Percentiles rank a stretch among this genome's conserved stretches.
Conservation (phyloP, 2,113 vertebrate species). For the Numenius arquata region DNA sequence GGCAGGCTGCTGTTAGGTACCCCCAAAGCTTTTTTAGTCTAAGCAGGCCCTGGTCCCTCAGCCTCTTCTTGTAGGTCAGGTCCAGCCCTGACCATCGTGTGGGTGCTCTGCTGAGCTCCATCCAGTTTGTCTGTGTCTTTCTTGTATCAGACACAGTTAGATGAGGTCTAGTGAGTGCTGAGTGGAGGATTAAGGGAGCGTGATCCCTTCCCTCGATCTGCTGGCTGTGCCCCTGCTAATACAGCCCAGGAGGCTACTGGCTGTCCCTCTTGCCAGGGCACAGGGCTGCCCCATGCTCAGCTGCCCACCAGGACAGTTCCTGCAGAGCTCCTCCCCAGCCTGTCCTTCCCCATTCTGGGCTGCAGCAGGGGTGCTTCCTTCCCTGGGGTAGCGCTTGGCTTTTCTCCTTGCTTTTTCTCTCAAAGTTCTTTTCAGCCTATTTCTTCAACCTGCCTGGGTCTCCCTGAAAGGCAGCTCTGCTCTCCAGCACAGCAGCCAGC, state of each 20-base stretch:
- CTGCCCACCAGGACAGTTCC: neutral
- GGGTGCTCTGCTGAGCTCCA: neutral
- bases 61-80: neutral
- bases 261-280: neutral
- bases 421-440: neutral
- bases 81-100: fast-evolving
- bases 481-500: neutral
- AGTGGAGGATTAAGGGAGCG: neutral
- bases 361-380: neutral
- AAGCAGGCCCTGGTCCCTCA: neutral
- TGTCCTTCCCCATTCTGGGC: neutral
- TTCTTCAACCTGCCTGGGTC: neutral
- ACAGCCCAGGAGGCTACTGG: neutral
- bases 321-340: neutral
- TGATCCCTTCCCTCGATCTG: neutral
- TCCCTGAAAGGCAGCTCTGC: neutral
- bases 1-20: neutral
- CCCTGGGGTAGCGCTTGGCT: neutral
- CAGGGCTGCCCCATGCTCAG: neutral
- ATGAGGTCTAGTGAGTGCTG: neutral
- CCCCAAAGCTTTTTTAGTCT: neutral
- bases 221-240: neutral
- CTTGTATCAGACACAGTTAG: neutral
- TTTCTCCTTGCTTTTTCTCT: neutral
- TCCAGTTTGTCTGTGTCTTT: neutral